Evolutionary conservation across 2,888 invertebrate species (phyloP), one percentile per base, ranked within the genome.

Genomic region (Sphaerolaimus hirsutus): DNA sequence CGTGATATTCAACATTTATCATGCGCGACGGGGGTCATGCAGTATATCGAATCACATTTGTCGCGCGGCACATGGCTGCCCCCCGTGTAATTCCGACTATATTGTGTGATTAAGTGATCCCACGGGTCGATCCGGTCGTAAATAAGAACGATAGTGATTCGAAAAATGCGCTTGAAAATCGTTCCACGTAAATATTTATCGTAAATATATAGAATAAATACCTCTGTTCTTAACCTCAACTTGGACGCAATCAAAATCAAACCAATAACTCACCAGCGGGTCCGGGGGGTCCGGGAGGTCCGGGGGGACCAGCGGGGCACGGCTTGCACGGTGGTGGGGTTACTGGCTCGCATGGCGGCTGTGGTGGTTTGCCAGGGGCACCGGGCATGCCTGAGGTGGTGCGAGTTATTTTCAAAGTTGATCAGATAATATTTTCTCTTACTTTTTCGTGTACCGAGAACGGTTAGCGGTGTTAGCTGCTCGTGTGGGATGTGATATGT

Each of bases 271-370:
- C 19, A 29, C 43, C 43, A 17, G 43, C 29, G 5, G 43, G 2
- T 27, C 50, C 50, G 14, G 47, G 45, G 2, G 45, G 42, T 21
- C 50, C 50, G 14, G 50, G 41, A 3, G 54, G 53, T 49, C 58
- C 57, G 7, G 55, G 49, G n/a, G 56, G 52, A 42, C 53, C 55
- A 17, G 52, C 52, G 46, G 54, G 54, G 51, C 54, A 56, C 35
- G 55, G 56, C 46, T 54, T 55, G 50, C 60, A 60, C 40, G 60
- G 60, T 44, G 60, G 59, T 41, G 58, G 59, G 25, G 60, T 61
- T 49, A 58, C 53, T 41, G 60, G 58, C 50, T 55, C 55, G 50
- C 57, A 57, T 42, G 56, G 46, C 23, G 46, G 46, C 46, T 23
- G 24, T 24, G 46, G 43, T 29, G 43, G 43, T 19, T 43, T 43